Evolutionary conservation across 2,113 vertebrate genomes (phyloP), one percentile per base, ranked within the genome.

Genomic region (Phyllostomus hastatus): DNA sequence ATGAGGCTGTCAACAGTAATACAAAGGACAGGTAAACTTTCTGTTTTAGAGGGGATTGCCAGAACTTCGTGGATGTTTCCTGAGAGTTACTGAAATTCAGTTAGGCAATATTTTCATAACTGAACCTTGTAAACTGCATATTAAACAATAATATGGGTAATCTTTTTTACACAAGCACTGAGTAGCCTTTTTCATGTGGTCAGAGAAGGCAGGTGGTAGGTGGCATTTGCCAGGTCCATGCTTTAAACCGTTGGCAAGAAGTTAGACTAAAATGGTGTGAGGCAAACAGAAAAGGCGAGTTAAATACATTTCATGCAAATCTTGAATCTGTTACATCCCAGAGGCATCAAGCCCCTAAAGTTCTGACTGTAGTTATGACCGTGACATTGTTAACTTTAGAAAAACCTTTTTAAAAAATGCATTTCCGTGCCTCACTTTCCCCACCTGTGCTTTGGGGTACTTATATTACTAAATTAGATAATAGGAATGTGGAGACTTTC

Each of bases 21-120:
- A 66, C 31, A 94, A 35, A 97, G 14, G 33, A 96, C 20, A 76
- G 43, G 59, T 81, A 35, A 93, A 89, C 61, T 94, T 95, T 94
- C 92, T 76, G 73, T 94, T 95, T 97, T 76, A 31, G 73, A 94
- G 96, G 69, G 28, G 81, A 95, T 70, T 67, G 52, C 5, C 41
- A 92, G 70, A 66, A 59, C 69, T 89, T 91, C 66, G 22, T 80
- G 19, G 11, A 70, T 93, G n/a, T 90, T 84, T 90, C 97, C 92
- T 97, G 85, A 95, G 89, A 94, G 14, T 85, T 85, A 57, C 0
- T 88, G n/a, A 78, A 94, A 43, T 85, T 94, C 78, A 69, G 31
- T 88, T 94, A 48, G 66, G 72, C 66, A 81, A 46, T 88, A 84
- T 73, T 95, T 97, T 95, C 48, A 61, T 64, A 82, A 86, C n/a